These are phyloP conservation scores for Pomacea maculata DNA, from an alignment of 1,140 invertebrate genomes.

Conservation along the genomic window DNA sequence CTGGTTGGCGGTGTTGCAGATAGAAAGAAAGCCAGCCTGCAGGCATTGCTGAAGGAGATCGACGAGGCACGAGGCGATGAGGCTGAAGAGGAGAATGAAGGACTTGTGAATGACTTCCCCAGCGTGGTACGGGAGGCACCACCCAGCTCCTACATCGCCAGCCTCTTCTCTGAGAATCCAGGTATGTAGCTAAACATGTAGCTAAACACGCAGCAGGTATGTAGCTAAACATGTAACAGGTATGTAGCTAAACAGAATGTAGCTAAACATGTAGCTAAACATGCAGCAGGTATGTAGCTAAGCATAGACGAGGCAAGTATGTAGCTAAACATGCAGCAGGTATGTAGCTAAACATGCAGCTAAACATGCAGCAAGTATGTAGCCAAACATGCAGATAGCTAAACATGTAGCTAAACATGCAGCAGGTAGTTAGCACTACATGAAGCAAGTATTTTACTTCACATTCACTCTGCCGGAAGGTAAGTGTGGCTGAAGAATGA, in stretches of 20 bases:
- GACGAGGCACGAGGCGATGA: background rate
- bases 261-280: background rate
- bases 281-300: background rate
- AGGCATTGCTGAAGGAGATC: no score
- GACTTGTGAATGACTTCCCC: background rate
- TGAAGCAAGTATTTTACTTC: background rate
- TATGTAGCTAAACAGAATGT: background rate
- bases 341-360: background rate
- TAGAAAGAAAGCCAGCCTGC: no score
- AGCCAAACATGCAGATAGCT: background rate
- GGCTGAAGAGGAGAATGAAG: background rate
- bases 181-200: no score
- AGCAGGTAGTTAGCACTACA: no score
- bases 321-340: background rate
- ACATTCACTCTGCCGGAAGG: background rate
- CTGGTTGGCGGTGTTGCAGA: no score
- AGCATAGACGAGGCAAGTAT: background rate
- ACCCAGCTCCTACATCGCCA: background rate
- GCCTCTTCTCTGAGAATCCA: background rate
- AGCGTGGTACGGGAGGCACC: background rate
- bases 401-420: background rate
- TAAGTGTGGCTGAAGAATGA: background rate
- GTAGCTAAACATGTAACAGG: no score
- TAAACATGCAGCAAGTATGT: background rate
- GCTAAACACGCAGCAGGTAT: no score